Percentiles rank a stretch among this genome's conserved stretches.
phyloP scores from a whole-genome alignment of 2,113 vertebrate species.

The Cephalopholis sonnerati region DNA sequence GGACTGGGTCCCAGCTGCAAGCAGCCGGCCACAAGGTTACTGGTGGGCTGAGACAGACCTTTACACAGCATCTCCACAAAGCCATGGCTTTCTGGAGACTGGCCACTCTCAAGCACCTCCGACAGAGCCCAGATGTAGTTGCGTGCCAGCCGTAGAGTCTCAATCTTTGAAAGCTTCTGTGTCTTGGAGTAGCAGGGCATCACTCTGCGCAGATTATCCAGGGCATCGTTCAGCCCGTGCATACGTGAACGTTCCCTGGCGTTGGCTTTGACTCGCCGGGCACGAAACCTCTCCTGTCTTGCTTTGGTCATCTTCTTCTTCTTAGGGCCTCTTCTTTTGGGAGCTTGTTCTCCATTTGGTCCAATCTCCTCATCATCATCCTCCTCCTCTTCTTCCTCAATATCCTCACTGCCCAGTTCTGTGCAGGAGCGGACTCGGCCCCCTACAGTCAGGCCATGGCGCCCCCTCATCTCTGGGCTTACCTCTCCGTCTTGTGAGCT shows the following conservation, averaged over 20 bases:
- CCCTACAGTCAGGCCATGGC: constrained; percentile 61
- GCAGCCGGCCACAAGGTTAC: constrained; percentile 96
- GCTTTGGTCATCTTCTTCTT: constrained; percentile 99
- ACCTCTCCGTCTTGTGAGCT: constrained; percentile 88
- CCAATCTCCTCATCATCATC: constrained; percentile 88
- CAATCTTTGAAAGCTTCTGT: constrained; percentile 97
- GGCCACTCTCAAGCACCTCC: constrained; percentile 93
- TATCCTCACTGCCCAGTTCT: constrained; percentile 84
- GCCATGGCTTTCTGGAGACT: constrained; percentile 91
- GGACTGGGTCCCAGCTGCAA: constrained; percentile 90
- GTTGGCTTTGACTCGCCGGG: constrained; percentile 93
- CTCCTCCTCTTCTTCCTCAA: constrained; percentile 88
- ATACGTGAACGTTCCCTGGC: constrained; percentile 94
- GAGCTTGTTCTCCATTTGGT: constrained; percentile 86
- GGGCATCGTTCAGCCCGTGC: constrained; percentile 96
- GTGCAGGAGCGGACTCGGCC: constrained; percentile 70
- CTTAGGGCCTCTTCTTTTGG: constrained; percentile 95
- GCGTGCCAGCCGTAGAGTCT: constrained; percentile 93
- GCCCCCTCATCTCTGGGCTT: constrained; percentile 37
- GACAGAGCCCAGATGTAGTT: constrained; percentile 99
- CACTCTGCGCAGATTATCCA: constrained; percentile 92
- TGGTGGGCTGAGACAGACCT: constrained; percentile 98
- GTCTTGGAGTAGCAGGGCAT: constrained; percentile 99
- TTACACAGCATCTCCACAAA: constrained; percentile 98
- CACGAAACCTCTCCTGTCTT: constrained; percentile 92